Base-by-base conservation (phyloP, 2,113 vertebrate species). In the Pangasianodon gigas region DNA sequence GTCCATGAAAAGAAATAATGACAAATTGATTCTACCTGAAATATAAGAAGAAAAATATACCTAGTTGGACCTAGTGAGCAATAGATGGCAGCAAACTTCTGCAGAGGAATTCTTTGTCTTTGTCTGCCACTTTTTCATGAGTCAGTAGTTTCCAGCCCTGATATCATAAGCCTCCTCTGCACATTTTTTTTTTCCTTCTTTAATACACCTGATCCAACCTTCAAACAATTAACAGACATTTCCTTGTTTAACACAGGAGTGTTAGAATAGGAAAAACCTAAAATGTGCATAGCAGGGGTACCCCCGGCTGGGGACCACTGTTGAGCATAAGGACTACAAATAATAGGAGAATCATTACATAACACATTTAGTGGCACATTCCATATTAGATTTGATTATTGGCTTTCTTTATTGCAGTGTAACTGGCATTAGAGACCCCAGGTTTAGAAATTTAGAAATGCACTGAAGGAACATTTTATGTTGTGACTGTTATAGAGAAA, bases 71-170 rank as follows among this genome's bases (percentile, higher is more conserved):
- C 6, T 24, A 54, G 16, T 67, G 48, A 77, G 2, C 87, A 84
- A 44, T 74, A 74, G 87, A 74, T 71, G 87, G 87, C 87, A 89
- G 87, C 87, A 89, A 67, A 82, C 21, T 2, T 82, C 77, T 84
- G 26, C 65, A 84, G 29, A 89, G 8, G 60, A 89, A 19, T 32
- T 29, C 5, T 44, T 62, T 51, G 26, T 29, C 74, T 21, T 80
- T 37, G 29, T 65, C 75, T 77, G 46, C 14, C 41, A 5, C 32
- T 56, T 41, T 69, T 37, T 88, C 56, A 82, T 88, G 79, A 69
- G 77, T 51, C 62, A 83, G 79, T 54, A 84, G 21, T 46, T 84
- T 58, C 32, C 81, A 84, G 0, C 54, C 21, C 9, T 84, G 32
- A 58, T 84, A 24, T 58, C 54, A 84, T 60, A 41, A 51, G 46